A percentile compares a stretch with the other conserved stretches of the same genome.
Evolutionary conservation across 2,113 vertebrate species (phyloP).

Genomic region (Smithornis capensis): DNA sequence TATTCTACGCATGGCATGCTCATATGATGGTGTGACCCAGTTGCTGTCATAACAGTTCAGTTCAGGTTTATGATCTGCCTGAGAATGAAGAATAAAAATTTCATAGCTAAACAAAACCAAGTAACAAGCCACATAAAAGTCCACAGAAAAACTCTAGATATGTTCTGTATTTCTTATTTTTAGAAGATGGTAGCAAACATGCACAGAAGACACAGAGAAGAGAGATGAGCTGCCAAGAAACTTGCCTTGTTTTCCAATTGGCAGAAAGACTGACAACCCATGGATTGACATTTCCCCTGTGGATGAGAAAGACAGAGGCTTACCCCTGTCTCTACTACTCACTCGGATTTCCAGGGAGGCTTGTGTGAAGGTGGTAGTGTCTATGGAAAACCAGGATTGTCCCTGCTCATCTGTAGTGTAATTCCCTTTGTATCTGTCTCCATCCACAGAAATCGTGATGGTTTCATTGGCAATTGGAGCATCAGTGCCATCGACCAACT

Average conservation of each 20-base stretch:
- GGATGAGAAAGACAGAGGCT: neutral
- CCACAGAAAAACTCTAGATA: neutral
- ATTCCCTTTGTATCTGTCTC: constrained; percentile 27
- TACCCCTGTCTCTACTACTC: constrained; percentile 18
- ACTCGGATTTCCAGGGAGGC: constrained; percentile 60
- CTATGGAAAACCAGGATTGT: constrained; percentile 66
- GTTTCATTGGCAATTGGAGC: constrained; percentile 63
- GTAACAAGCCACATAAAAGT: neutral
- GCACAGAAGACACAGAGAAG: neutral
- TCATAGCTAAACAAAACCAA: neutral
- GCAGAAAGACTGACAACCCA: neutral
- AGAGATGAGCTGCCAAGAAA: neutral
- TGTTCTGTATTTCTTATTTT: neutral
- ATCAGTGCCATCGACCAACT: constrained; percentile 61
- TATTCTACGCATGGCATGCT: neutral
- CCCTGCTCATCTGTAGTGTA: constrained; percentile 71
- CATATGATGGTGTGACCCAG: constrained; percentile 44
- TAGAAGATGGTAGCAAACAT: neutral
- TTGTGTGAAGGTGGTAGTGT: constrained; percentile 26
- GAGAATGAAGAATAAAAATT: constrained; percentile 2
- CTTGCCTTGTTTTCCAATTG: neutral
- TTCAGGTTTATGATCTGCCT: constrained; percentile 62
- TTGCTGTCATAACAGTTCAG: constrained; percentile 29
- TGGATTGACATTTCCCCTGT: neutral
- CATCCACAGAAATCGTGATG: constrained; percentile 34